Percentiles rank a stretch among this genome's conserved stretches.
Conservation (phyloP, 2,113 vertebrate species). For the Holacanthus passer region DNA sequence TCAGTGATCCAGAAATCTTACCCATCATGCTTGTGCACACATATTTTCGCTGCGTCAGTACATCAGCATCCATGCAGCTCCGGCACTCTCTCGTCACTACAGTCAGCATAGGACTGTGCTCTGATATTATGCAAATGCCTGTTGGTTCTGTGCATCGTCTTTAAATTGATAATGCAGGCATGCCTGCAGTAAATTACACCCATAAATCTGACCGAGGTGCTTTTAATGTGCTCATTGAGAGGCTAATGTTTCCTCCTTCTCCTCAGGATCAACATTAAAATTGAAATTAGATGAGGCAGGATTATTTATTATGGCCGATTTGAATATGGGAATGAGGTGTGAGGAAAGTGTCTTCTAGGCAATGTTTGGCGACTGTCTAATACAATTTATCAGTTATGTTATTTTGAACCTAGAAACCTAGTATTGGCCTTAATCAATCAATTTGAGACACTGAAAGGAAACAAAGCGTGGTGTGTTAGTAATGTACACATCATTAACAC, state of each 20-base stretch:
- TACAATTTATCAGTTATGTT: not conserved
- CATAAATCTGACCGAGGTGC: conserved; percentile 72
- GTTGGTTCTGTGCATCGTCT: conserved; percentile 52
- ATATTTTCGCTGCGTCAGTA: conserved; percentile 28
- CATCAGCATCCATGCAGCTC: conserved; percentile 2
- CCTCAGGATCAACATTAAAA: conserved; percentile 24
- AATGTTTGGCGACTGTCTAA: conserved; percentile 1
- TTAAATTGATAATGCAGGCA: conserved; percentile 61
- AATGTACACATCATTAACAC: not conserved
- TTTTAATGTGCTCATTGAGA: conserved; percentile 57
- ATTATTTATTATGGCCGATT: conserved; percentile 55
- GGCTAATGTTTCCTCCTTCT: conserved; percentile 58
- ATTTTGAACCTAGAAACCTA: conserved; percentile 7
- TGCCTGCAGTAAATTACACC: conserved; percentile 58
- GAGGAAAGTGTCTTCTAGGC: not conserved
- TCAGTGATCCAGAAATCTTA: conserved; percentile 2
- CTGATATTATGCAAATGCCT: conserved; percentile 65
- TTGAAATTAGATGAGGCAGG: conserved; percentile 24
- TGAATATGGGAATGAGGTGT: conserved; percentile 6
- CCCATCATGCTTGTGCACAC: not conserved
- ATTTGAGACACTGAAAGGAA: not conserved
- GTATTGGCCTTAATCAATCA: conserved; percentile 7
- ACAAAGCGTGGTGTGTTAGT: not conserved
- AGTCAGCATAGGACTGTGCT: conserved; percentile 53
- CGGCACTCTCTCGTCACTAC: conserved; percentile 16